Evolutionary conservation across 1,140 invertebrate species (phyloP).

Genomic region (Paraescarpia echinospica): DNA sequence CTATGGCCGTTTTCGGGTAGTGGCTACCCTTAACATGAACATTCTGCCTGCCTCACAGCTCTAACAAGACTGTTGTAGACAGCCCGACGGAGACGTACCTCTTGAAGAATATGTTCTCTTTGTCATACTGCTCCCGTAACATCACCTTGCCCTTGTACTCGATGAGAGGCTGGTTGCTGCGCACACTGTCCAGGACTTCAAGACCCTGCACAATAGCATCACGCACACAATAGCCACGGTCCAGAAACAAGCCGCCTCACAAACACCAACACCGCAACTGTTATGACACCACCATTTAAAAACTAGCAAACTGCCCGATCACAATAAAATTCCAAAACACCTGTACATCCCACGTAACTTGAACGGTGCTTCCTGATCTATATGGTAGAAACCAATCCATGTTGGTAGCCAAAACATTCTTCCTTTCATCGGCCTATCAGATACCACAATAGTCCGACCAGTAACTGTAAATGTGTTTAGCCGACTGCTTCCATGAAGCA

Average conservation of each 20-base stretch:
- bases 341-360: background rate
- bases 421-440: background rate
- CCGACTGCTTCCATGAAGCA: background rate
- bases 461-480: background rate
- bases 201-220: conserved; percentile 64
- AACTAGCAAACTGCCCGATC: background rate
- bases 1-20: no score
- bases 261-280: background rate
- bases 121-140: conserved; percentile 74
- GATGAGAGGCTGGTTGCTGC: conserved; percentile 78
- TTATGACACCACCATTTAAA: background rate
- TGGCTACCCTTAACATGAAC: no score
- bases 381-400: background rate
- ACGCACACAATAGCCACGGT: background rate
- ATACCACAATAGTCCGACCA: background rate
- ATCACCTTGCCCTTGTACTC: conserved; percentile 91
- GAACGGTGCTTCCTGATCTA: background rate
- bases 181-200: conserved; percentile 74
- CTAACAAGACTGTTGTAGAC: background rate
- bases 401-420: background rate
- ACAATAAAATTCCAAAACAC: background rate
- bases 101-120: conserved; percentile 46
- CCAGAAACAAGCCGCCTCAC: background rate
- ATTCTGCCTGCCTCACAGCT: background rate
- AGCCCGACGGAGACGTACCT: conserved; percentile 30